phyloP scores from a whole-genome alignment of 2,888 invertebrate species.

The Neelides folsomi region DNA sequence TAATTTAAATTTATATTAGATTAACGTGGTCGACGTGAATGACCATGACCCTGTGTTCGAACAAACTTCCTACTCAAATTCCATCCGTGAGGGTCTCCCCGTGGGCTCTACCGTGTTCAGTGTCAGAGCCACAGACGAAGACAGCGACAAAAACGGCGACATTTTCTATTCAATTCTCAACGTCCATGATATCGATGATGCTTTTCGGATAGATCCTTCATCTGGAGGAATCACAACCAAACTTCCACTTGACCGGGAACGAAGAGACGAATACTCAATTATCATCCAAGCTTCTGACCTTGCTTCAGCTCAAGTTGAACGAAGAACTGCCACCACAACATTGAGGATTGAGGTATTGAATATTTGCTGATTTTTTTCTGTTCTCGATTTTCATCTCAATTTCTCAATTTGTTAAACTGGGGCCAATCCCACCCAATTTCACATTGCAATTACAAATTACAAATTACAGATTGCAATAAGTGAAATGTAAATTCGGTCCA shows the following conservation, averaged over 20 bases:
- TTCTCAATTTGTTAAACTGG: neutral
- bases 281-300: conserved; percentile 74
- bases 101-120: conserved; percentile 78
- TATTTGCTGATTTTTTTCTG: conserved; percentile 40
- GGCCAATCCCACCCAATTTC: neutral
- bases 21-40: conserved; percentile 86
- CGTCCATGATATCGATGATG: conserved; percentile 55
- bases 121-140: conserved; percentile 81
- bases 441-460: too few relatives aligned
- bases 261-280: conserved; percentile 67
- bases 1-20: conserved; percentile 39
- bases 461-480: too few relatives aligned
- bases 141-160: conserved; percentile 78
- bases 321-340: conserved; percentile 68
- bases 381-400: neutral
- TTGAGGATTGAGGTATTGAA: conserved; percentile 69
- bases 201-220: conserved; percentile 67
- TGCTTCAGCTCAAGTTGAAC: conserved; percentile 57
- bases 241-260: conserved; percentile 71
- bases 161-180: conserved; percentile 45
- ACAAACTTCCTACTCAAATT: conserved; percentile 74
- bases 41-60: conserved; percentile 91
- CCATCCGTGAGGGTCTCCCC: conserved; percentile 74
- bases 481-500: too few relatives aligned
- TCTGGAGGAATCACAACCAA: conserved; percentile 77